A percentile compares a stretch with the other conserved stretches of the same genome.
These are phyloP conservation scores for Parotocinclus haroldoi DNA, from an alignment of 2,797 vertebrate genomes.

Conservation along the genomic window DNA sequence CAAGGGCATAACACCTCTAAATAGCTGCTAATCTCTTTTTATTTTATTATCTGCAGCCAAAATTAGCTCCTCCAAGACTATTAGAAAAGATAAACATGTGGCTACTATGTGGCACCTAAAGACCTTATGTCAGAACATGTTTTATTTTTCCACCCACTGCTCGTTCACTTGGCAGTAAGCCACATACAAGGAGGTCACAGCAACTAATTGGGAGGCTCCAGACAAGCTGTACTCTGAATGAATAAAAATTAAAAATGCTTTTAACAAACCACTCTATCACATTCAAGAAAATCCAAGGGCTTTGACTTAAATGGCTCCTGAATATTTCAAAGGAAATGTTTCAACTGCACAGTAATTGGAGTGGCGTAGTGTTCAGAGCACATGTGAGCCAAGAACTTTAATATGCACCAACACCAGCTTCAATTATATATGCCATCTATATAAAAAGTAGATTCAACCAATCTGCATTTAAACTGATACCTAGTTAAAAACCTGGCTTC, in stretches of 20 bases:
- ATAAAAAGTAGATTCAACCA: neutral
- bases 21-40: constrained; percentile 17
- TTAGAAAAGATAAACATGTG: constrained; percentile 27
- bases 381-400: constrained; percentile 30
- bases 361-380: constrained; percentile 25
- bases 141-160: constrained; percentile 17
- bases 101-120: constrained; percentile 33
- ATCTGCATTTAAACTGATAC: constrained; percentile 3
- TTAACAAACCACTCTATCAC: constrained; percentile 27
- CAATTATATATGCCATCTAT: neutral
- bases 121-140: constrained; percentile 15
- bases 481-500: constrained; percentile 3
- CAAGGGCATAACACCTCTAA: constrained; percentile 20
- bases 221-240: constrained; percentile 29
- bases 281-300: neutral
- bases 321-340: constrained; percentile 47
- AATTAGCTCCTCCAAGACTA: constrained; percentile 19
- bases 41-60: constrained; percentile 9
- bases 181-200: constrained; percentile 17
- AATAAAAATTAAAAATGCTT: constrained; percentile 36
- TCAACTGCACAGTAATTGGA: constrained; percentile 33
- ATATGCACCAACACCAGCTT: constrained; percentile 32
- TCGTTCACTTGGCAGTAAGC: constrained; percentile 13
- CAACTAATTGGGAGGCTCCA: constrained; percentile 24
- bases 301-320: constrained; percentile 44